A percentile compares a stretch with the other conserved stretches of the same genome.
Evolutionary conservation across 1,140 invertebrate genomes (phyloP).

Genomic region (Arctopsyche grandis): DNA sequence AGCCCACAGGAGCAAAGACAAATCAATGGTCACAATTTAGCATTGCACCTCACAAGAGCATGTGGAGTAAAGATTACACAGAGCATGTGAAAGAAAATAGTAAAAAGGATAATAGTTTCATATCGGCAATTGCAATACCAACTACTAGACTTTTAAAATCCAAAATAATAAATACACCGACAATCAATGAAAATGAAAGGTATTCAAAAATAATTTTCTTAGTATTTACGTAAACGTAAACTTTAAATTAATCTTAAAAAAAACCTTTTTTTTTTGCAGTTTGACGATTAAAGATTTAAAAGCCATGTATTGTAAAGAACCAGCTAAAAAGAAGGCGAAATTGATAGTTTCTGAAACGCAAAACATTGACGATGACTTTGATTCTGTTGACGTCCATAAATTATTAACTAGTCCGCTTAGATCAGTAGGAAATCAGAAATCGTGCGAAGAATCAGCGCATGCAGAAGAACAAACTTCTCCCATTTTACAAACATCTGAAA

Average conservation of each 20-base stretch:
- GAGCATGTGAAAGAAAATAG: conserved; percentile 55
- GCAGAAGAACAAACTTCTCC: conserved; percentile 59
- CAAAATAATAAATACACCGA: conserved; percentile 39
- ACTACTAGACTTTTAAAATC: conserved; percentile 35
- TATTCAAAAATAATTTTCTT: conserved; percentile 2
- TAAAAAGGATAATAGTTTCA: conserved; percentile 7
- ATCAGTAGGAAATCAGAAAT: conserved; percentile 5
- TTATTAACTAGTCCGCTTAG: neutral
- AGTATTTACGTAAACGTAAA: too few relatives aligned
- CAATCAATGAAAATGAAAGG: neutral
- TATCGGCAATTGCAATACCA: conserved; percentile 44
- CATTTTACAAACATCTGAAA: conserved; percentile 61
- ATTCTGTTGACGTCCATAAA: neutral
- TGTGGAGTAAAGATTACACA: conserved; percentile 59
- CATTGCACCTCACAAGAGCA: conserved; percentile 59
- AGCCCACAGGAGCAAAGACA: conserved; percentile 43
- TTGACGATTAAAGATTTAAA: conserved; percentile 62
- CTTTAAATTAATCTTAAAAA: too few relatives aligned
- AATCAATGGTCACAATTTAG: conserved; percentile 50
- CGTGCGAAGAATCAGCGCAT: neutral
- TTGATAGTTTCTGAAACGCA: conserved; percentile 53
- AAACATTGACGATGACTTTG: conserved; percentile 31
- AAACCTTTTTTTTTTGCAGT: conserved; percentile 44
- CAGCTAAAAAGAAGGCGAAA: conserved; percentile 57
- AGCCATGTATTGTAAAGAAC: conserved; percentile 63